Conservation (phyloP, 2,113 vertebrate species). For the Galbula dea region DNA sequence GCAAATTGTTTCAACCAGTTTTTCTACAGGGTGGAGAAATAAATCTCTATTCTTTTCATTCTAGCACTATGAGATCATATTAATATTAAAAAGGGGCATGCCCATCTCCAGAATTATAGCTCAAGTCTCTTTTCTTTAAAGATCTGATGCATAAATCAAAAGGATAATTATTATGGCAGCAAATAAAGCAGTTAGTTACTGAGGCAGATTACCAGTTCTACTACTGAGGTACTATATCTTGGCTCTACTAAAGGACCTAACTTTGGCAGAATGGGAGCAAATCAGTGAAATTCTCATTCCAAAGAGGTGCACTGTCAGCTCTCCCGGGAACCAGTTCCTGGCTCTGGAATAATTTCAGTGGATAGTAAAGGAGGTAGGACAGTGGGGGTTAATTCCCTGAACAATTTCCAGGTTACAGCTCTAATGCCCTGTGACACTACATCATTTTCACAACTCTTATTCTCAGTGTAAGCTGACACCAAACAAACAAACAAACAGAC, state of each 20-base stretch:
- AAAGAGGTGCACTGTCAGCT: neutral
- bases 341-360: neutral
- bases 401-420: neutral
- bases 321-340: neutral
- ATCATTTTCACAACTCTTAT: neutral
- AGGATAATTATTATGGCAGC: neutral
- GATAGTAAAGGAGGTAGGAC: neutral
- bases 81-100: conserved; percentile 34
- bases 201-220: neutral
- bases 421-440: neutral
- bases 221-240: neutral
- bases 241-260: neutral
- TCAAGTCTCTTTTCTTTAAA: conserved; percentile 4
- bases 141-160: neutral
- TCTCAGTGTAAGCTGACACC: neutral
- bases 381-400: neutral
- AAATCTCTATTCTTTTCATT: neutral
- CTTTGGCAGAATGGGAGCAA: neutral
- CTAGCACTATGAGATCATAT: neutral
- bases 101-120: conserved; percentile 3
- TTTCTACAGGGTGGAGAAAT: conserved; percentile 30
- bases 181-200: neutral
- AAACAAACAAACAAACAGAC: neutral
- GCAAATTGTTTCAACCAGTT: conserved; percentile 31
- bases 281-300: neutral